Conservation (phyloP, 1,140 invertebrate species). For the Drosophila nigrodunni region DNA sequence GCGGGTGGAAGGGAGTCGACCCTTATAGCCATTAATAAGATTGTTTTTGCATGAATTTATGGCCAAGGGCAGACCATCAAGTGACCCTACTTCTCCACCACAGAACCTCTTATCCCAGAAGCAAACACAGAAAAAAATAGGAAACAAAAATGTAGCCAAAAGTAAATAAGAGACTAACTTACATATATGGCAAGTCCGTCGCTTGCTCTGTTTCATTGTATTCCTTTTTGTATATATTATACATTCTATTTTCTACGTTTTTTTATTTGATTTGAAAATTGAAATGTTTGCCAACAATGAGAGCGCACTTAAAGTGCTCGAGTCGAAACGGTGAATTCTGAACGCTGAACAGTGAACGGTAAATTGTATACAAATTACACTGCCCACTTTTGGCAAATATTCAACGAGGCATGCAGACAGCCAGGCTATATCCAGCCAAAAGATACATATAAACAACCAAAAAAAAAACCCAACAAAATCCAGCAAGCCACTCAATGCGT, state of each 20-base stretch:
- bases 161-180: conserved; percentile 65
- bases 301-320: conserved; percentile 60
- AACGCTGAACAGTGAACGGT: conserved; percentile 53
- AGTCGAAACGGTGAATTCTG: conserved; percentile 58
- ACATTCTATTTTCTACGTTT: conserved; percentile 19
- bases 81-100: conserved; percentile 21
- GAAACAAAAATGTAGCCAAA: conserved; percentile 48
- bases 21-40: conserved; percentile 79
- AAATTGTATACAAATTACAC: conserved; percentile 74
- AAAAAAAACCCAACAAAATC: neutral
- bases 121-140: conserved; percentile 32
- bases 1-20: conserved; percentile 18
- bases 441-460: conserved; percentile 31
- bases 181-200: conserved; percentile 3
- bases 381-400: conserved; percentile 69
- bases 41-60: conserved; percentile 82
- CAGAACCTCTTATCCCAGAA: conserved; percentile 23
- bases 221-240: conserved; percentile 18
- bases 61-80: conserved; percentile 51
- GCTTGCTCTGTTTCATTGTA: conserved; percentile 44
- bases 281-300: conserved; percentile 74
- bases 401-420: conserved; percentile 73
- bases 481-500: conserved; percentile 9
- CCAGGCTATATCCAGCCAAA: conserved; percentile 43
- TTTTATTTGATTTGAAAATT: conserved; percentile 71